Percentiles rank a stretch among this genome's conserved stretches.
Conservation (phyloP, 37 sponge, comb jelly and placozoan species). For the Dysidea cf. avara region DNA sequence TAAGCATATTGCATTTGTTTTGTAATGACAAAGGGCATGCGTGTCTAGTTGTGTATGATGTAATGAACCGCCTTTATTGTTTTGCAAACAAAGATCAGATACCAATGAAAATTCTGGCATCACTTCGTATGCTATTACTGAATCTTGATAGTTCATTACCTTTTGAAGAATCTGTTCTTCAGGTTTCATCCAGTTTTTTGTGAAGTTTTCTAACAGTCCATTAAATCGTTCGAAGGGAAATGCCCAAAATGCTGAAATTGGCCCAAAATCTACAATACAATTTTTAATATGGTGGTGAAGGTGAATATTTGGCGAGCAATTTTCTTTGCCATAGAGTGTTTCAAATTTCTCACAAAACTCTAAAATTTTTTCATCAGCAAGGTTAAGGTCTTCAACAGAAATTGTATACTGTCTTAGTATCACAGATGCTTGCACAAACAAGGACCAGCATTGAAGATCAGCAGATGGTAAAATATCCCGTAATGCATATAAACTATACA, state of each 20-base stretch:
- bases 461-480: slow-evolving; percentile 9
- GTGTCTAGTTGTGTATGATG: too few species aligned
- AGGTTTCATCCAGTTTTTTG: neutral
- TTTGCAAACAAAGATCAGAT: too few species aligned
- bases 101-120: too few species aligned
- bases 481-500: slow-evolving; percentile 16
- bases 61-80: too few species aligned
- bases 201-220: slow-evolving; percentile 1
- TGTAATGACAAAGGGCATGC: too few species aligned
- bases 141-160: too few species aligned
- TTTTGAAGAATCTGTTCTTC: neutral
- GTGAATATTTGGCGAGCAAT: slow-evolving; percentile 5
- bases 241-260: slow-evolving; percentile 5
- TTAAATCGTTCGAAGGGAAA: slow-evolving; percentile 13
- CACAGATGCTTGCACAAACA: slow-evolving; percentile 28
- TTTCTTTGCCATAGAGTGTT: neutral
- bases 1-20: too few species aligned
- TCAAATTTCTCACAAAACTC: slow-evolving; percentile 12
- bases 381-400: neutral
- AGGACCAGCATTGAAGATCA: slow-evolving; percentile 24
- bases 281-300: slow-evolving; percentile 2
- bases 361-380: slow-evolving; percentile 1
- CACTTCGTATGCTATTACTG: too few species aligned
- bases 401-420: neutral
- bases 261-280: slow-evolving; percentile 8